Evolutionary conservation across 2,113 vertebrate species (phyloP), one percentile per base, ranked within the genome.

Genomic region (Syngnathus typhle): DNA sequence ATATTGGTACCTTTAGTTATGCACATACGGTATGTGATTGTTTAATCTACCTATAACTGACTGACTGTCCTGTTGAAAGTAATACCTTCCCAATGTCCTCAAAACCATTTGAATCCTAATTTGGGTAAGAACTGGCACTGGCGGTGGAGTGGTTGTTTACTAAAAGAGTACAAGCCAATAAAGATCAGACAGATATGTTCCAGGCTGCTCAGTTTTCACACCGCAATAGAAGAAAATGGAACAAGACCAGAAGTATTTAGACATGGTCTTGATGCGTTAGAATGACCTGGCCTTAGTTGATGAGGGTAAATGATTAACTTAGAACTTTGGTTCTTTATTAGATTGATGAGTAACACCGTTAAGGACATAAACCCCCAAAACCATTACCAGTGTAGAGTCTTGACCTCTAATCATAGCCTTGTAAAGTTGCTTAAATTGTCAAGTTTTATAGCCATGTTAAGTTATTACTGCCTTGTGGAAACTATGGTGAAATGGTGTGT

Each of bases 81-180:
- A n/a, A n/a, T n/a, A 43, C 7, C 36, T 7, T 41, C 59, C 64
- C 64, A 41, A 32, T n/a, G 55, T 56, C 39, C 16, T 60, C 32
- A 36, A 38, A 10, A 37, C 44, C 16, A 87, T 84, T 85, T 85
- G 78, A 80, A 84, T 84, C 58, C 71, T 76, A 16, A 81, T 87
- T 87, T 82, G 78, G 13, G 61, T 82, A 80, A 73, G 68, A 68
- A 39, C 19, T 67, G 43, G 65, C n/a, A 6, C 49, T 56, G 38
- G n/a, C 43, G 8, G 37, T 51, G 23, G n/a, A 36, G 19, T 55
- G 19, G 12, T 23, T 18, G 44, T 5, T 15, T 46, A 67, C 27
- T 65, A 60, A 4, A 39, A 54, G 44, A 41, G 68, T 21, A n/a
- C n/a, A 41, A 21, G 32, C n/a, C 61, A 27, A 21, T 39, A 41